Percentiles rank a stretch among this genome's conserved stretches.
phyloP scores from a whole-genome alignment of 2,797 vertebrate species.

The Naso thynnoides region DNA sequence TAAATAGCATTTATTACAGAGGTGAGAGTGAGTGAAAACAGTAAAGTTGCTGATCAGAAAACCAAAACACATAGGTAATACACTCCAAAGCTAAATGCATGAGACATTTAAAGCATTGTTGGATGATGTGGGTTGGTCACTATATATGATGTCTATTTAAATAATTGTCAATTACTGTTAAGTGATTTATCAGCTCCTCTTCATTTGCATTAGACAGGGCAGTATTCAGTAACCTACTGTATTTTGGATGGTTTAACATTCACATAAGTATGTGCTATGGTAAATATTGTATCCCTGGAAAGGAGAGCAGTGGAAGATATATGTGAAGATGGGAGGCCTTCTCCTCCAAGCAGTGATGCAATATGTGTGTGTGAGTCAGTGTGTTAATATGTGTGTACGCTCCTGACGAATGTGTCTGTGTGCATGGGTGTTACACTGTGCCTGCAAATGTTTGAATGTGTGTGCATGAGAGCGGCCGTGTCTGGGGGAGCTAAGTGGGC shows the following conservation, averaged over 20 bases:
- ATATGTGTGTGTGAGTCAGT: slow-evolving; percentile 56
- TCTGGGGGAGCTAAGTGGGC: slow-evolving; percentile 79
- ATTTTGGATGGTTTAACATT: background rate
- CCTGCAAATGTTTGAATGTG: slow-evolving; percentile 64
- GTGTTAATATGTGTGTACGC: slow-evolving; percentile 59
- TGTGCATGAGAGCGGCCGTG: slow-evolving; percentile 53
- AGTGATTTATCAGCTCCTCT: background rate
- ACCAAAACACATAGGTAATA: slow-evolving; percentile 13
- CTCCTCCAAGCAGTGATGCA: slow-evolving; percentile 36
- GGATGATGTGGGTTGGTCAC: background rate
- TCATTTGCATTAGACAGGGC: background rate
- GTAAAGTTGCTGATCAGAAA: background rate
- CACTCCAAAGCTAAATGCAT: background rate
- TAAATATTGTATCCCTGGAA: slow-evolving; percentile 31
- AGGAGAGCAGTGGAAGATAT: slow-evolving; percentile 49
- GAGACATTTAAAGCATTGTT: background rate
- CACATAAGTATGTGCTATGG: slow-evolving; percentile 12
- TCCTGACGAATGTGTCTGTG: slow-evolving; percentile 58
- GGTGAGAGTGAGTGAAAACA: background rate
- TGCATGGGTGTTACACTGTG: slow-evolving; percentile 45
- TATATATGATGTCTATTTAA: background rate
- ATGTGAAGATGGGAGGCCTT: slow-evolving; percentile 47
- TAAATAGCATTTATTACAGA: background rate
- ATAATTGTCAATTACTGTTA: background rate
- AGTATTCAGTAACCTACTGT: background rate